phyloP scores from a whole-genome alignment of 2,113 vertebrate genomes.

The Herpailurus yagouaroundi region DNA sequence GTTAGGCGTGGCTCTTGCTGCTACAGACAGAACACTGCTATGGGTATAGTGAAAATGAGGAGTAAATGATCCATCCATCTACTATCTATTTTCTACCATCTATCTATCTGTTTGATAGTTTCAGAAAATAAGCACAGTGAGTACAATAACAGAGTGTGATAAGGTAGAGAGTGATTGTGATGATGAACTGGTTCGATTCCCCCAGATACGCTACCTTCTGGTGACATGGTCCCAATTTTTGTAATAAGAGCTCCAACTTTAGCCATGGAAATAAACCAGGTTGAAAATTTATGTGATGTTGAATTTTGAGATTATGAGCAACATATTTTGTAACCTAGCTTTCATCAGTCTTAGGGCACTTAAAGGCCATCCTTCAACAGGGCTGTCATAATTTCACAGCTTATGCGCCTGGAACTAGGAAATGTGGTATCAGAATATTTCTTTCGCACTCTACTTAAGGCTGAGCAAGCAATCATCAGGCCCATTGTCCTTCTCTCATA shows the following conservation, averaged over 20 bases:
- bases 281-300: not conserved
- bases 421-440: not conserved
- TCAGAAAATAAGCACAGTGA: not conserved
- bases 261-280: not conserved
- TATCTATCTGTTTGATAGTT: not conserved
- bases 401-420: not conserved
- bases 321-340: not conserved
- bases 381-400: not conserved
- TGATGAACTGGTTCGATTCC: not conserved
- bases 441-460: not conserved
- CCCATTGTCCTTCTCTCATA: not conserved
- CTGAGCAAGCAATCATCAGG: not conserved
- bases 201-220: not conserved
- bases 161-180: not conserved
- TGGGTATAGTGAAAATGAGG: not conserved
- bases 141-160: not conserved
- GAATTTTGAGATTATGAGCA: not conserved
- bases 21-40: not conserved
- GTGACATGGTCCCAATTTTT: not conserved
- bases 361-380: not conserved
- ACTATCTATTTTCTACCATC: not conserved
- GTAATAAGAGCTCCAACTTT: not conserved
- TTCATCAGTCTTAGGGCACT: not conserved
- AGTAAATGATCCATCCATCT: not conserved
- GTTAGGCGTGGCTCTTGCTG: not conserved